Percentiles rank a stretch among this genome's conserved stretches.
These are phyloP conservation scores for Fistularia commersonii DNA, from an alignment of 2,797 vertebrate species.

Conservation along the genomic window DNA sequence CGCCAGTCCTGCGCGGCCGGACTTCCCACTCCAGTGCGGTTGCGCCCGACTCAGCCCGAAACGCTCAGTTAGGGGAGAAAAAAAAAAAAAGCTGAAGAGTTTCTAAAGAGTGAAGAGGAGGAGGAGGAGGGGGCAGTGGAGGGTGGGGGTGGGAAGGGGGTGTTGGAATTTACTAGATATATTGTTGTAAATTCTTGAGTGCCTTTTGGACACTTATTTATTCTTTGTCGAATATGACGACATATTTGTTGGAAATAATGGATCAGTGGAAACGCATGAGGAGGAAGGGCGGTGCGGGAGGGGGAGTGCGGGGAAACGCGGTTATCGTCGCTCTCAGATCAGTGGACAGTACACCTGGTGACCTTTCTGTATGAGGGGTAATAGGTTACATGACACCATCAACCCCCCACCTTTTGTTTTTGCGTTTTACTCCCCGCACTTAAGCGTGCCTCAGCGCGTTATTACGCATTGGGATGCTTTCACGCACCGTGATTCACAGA, in stretches of 20 bases:
- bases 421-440: no score
- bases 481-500: slow-evolving; percentile 52
- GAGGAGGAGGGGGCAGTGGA: slow-evolving; percentile 73
- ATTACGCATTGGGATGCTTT: no score
- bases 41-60: slow-evolving; percentile 74
- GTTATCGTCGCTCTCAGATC: slow-evolving; percentile 21
- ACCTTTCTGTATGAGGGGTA: slow-evolving; percentile 11
- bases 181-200: no score
- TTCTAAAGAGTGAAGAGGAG: slow-evolving; percentile 76
- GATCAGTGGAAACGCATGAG: background rate
- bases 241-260: no score
- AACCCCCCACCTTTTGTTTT: no score
- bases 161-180: background rate
- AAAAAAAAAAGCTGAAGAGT: slow-evolving; percentile 73
- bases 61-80: slow-evolving; percentile 62
- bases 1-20: slow-evolving; percentile 70
- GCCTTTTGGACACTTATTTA: no score
- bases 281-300: slow-evolving; percentile 7
- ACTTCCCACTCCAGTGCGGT: slow-evolving; percentile 65
- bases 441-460: no score
- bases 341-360: slow-evolving; percentile 16
- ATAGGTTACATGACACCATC: no score
- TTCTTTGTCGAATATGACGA: no score
- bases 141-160: slow-evolving; percentile 73
- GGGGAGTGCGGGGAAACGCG: slow-evolving; percentile 18